Base-by-base conservation (phyloP, 2,797 vertebrate species). In the Muraenolepis orangiensis region DNA sequence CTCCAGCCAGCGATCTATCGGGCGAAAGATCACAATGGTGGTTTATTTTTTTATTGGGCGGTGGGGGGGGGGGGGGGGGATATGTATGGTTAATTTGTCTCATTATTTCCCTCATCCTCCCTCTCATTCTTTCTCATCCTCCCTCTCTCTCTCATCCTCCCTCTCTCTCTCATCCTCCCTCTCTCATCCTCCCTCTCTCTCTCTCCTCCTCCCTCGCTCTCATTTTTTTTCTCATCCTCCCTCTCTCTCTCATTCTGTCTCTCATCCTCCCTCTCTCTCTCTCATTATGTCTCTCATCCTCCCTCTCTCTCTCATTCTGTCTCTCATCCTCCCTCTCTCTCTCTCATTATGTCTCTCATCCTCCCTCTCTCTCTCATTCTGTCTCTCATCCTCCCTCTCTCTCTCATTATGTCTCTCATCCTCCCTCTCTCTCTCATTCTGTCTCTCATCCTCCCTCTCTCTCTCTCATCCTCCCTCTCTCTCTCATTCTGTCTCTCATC, bases 21-120 rank as follows among this genome's bases (percentile, higher is more conserved):
- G 12, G 74, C 76, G 68, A 74, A 84, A 83, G 80, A 82, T 57
- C 34, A 42, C 29, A 20, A 46, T 3, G 32, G n/a, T 72, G 29
- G 12, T 26, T 80, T 82, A 68, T 78, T 87, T 75, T n/a, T 78
- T 70, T 42, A 89, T 81, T 82, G 79, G 70, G 20, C n/a, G 57
- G 13, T 30, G 28, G 7, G 30, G 26, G 42, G 36, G 5, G 29
- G 29, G 51, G 23, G 31, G 18, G 20, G 40, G 23, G 26, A 64
- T 1, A 23, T 6, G 23, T 64, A 26, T 64, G 57, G n/a, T 23
- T 64, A 23, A 26, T 26, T 26, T 64, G n/a, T 23, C 42, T 51
- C 42, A n/a, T 13, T 20, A 3, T 11, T 51, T 51, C 71, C 34
- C 6, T 1, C 31, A 31, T 75, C n/a, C n/a, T n/a, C n/a, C n/a